These are phyloP conservation scores for Theristicus caerulescens DNA, from an alignment of 2,113 vertebrate genomes.

Conservation along the genomic window DNA sequence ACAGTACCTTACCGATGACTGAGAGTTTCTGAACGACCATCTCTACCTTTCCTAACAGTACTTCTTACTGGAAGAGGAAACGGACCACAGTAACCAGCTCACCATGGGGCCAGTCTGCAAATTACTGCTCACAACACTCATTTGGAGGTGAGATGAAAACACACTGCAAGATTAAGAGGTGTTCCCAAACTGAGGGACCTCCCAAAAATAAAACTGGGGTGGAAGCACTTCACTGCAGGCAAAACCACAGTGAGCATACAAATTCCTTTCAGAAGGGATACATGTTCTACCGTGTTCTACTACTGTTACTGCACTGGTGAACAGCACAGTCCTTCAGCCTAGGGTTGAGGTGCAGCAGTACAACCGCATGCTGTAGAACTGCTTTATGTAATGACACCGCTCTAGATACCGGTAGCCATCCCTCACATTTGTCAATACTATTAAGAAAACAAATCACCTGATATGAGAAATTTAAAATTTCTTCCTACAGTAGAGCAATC, in stretches of 20 bases:
- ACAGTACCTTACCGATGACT: too few relatives aligned
- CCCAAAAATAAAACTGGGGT: not conserved
- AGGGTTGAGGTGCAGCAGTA: not conserved
- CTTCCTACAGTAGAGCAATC: not conserved
- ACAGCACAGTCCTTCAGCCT: not conserved
- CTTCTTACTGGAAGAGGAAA: not conserved
- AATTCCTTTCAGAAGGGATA: not conserved
- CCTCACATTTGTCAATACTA: not conserved
- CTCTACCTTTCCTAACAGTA: not conserved
- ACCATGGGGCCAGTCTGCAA: not conserved
- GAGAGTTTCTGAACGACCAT: not conserved
- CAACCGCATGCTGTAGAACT: not conserved
- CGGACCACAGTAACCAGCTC: accelerated
- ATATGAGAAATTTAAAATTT: accelerated
- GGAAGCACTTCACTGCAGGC: not conserved
- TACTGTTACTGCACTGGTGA: not conserved
- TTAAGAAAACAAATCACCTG: not conserved
- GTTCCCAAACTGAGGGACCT: not conserved
- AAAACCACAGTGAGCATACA: not conserved
- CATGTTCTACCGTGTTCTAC: not conserved
- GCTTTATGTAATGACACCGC: not conserved
- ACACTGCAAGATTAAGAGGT: not conserved
- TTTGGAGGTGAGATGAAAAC: not conserved
- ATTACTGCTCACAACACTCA: not conserved
- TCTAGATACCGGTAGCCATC: not conserved